phyloP scores from a whole-genome alignment of 2,113 vertebrate genomes.

The Dicrurus megarhynchus region DNA sequence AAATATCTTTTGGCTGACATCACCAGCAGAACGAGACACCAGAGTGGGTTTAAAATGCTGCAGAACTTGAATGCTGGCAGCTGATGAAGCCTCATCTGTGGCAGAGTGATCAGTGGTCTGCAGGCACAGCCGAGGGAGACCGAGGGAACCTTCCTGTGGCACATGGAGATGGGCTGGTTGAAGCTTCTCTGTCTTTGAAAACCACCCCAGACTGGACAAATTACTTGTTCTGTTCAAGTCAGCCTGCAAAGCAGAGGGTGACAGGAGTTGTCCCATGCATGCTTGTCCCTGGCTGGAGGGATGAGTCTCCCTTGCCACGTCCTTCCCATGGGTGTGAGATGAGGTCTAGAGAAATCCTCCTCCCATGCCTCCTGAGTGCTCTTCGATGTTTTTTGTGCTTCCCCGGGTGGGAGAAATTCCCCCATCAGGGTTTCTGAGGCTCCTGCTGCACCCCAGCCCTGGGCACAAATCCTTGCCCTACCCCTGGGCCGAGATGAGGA shows the following conservation, averaged over 20 bases:
- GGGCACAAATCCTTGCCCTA: neutral
- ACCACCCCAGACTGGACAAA: neutral
- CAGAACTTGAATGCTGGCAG: neutral
- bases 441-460: neutral
- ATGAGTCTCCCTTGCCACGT: accelerated
- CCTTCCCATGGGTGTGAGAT: accelerated
- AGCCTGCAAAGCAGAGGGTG: neutral
- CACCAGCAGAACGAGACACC: neutral
- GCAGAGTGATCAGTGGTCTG: neutral
- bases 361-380: accelerated
- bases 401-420: neutral
- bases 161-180: neutral
- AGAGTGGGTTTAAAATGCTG: neutral
- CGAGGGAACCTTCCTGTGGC: neutral
- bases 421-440: neutral
- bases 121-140: neutral
- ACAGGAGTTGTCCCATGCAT: accelerated
- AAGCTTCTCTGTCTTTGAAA: neutral
- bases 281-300: neutral
- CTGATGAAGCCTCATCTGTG: neutral
- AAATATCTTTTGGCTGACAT: conserved; percentile 8
- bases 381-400: neutral
- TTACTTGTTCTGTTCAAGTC: neutral
- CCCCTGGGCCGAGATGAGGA: neutral
- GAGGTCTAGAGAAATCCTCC: neutral